Evolutionary conservation across 2,888 invertebrate genomes (phyloP).

Genomic region (Lasioglossum zephyrum): DNA sequence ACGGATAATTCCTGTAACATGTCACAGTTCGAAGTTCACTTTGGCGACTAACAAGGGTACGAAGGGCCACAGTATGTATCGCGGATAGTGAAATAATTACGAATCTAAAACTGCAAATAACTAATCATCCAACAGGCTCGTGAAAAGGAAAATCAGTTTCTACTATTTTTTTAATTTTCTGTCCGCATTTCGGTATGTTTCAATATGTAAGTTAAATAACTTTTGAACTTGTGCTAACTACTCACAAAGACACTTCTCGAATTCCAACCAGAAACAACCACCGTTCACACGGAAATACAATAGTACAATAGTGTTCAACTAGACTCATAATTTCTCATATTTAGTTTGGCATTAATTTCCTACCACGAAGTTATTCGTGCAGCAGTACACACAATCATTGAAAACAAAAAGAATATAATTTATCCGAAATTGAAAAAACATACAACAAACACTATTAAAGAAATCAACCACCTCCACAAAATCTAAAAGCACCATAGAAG

Average conservation of each 20-base stretch:
- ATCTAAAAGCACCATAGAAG: too few species aligned
- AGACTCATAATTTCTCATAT: not conserved
- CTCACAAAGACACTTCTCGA: too few species aligned
- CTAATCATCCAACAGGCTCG: not conserved
- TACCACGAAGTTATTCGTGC: too few species aligned
- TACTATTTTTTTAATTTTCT: not conserved
- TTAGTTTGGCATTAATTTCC: too few species aligned
- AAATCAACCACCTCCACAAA: too few species aligned
- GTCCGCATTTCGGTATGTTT: not conserved
- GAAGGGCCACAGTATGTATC: not conserved
- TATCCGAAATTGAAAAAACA: too few species aligned
- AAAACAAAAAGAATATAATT: too few species aligned
- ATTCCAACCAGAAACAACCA: too few species aligned
- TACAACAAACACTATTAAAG: too few species aligned
- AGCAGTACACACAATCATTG: too few species aligned
- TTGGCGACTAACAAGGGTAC: not conserved
- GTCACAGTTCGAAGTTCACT: not conserved
- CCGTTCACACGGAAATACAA: not conserved
- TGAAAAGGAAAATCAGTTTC: not conserved
- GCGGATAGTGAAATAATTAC: not conserved
- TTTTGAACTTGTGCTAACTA: not conserved
- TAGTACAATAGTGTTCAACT: not conserved
- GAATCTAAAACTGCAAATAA: not conserved
- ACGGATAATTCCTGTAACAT: not conserved
- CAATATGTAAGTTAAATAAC: not conserved